These are phyloP conservation scores for Brachylomia viminalis DNA, from an alignment of 2,888 invertebrate genomes.

Conservation along the genomic window DNA sequence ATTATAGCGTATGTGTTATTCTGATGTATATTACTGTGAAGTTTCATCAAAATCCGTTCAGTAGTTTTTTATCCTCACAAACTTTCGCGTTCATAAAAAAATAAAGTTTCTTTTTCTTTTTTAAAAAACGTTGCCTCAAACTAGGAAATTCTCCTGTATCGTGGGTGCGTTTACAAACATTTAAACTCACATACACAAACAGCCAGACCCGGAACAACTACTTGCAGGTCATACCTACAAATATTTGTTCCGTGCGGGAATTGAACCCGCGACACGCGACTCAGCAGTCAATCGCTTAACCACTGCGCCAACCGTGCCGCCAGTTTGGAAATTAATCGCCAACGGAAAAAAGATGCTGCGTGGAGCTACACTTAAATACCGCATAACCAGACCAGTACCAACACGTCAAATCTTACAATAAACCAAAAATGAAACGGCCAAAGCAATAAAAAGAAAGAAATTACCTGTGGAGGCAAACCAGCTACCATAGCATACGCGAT, in stretches of 20 bases:
- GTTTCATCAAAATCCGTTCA: neutral
- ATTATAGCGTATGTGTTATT: neutral
- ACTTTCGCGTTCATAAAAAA: too few species aligned
- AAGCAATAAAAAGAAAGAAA: conserved; percentile 71
- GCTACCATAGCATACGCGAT: conserved; percentile 96
- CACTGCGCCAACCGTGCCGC: too few species aligned
- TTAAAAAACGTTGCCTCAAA: too few species aligned
- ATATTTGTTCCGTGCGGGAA: too few species aligned
- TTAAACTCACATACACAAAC: too few species aligned
- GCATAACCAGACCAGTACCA: neutral
- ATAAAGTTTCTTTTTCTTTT: too few species aligned
- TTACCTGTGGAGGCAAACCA: conserved; percentile 94
- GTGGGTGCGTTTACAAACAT: too few species aligned
- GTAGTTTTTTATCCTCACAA: neutral
- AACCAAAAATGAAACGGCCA: neutral
- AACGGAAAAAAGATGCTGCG: neutral
- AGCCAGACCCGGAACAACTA: too few species aligned
- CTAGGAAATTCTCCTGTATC: too few species aligned
- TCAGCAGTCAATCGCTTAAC: too few species aligned
- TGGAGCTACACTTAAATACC: neutral
- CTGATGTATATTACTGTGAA: neutral
- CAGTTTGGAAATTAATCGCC: neutral
- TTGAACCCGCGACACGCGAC: too few species aligned
- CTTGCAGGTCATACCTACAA: too few species aligned
- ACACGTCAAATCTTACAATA: neutral